Evolutionary conservation across 2,113 vertebrate species (phyloP), one percentile per base, ranked within the genome.

Genomic region (Zosterops japonicus): DNA sequence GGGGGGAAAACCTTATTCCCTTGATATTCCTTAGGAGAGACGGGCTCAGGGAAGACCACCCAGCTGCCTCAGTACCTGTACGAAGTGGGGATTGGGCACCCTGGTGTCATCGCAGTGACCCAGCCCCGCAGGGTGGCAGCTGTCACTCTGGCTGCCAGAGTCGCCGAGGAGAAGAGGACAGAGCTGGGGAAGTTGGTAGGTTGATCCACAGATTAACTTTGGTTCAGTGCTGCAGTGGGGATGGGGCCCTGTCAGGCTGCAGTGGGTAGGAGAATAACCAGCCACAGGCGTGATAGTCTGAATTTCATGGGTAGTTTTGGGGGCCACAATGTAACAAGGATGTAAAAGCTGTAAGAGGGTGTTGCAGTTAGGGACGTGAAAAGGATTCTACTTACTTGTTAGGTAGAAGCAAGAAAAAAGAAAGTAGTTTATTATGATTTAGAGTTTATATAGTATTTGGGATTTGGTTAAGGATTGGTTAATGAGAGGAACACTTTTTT

Each of bases 41-140:
- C 99, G 0, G 99, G 99, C 61, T 99, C 99, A 1, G 99, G 99
- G 53, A 99, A 99, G 97, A 99, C 99, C 36, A 99, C 99, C 4
- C 99, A 99, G 98, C 97, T 99, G 50, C 99, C 99, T 5, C 99
- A 99, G 97, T 99, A 99, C 87, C 98, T 99, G 50, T 99, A 99
- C 1, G 99, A 99, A 93, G 98, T 90, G 1, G 98, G 99, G 23
- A 98, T 99, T 6, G 98, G 99, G 5, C 98, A 97, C 18, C 98
- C 99, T 56, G 99, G 99, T 2, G 1, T 98, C 80, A 97, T 99
- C 1, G 99, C 98, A 3, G 97, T 99, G 95, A 99, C 99, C 13
- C 99, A 99, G 93, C 99, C 99, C 28, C 99, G 99, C 9, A 97
- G 99, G 24, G 99, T 99, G 2, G 99, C 99, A 59, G 99, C 99